Evolutionary conservation across 2,113 vertebrate genomes (phyloP).

Genomic region (Clarias magur): DNA sequence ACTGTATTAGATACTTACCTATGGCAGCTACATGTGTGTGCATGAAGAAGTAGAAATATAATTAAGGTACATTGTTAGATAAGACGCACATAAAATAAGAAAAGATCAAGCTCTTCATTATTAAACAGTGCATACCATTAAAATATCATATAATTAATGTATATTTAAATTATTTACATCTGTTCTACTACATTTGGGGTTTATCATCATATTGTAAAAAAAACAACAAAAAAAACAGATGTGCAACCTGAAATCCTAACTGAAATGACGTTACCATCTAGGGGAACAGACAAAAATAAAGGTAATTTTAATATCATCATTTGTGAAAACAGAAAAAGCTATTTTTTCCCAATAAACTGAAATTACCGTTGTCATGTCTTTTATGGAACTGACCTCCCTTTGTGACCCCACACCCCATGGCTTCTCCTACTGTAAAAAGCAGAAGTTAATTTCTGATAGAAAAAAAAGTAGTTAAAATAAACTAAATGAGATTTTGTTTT

Average conservation of each 20-base stretch:
- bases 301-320: not conserved
- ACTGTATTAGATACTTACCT: constrained; percentile 65
- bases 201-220: not conserved
- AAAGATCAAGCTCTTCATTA: not conserved
- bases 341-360: not conserved
- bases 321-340: not conserved
- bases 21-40: constrained; percentile 60
- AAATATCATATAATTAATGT: not conserved
- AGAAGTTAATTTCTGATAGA: not conserved
- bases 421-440: constrained; percentile 52
- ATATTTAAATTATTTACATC: not conserved
- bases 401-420: constrained; percentile 79
- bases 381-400: constrained; percentile 70
- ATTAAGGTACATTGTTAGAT: not conserved
- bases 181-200: not conserved
- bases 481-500: not conserved
- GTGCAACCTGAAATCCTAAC: constrained; percentile 35
- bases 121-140: not conserved
- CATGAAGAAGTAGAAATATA: constrained; percentile 16
- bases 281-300: not conserved
- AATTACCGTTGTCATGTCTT: constrained; percentile 68
- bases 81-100: not conserved
- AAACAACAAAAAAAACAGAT: not conserved
- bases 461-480: not conserved
- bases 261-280: constrained; percentile 37